These are phyloP conservation scores for Molossus molossus DNA, from an alignment of 2,797 vertebrate species.

Conservation along the genomic window DNA sequence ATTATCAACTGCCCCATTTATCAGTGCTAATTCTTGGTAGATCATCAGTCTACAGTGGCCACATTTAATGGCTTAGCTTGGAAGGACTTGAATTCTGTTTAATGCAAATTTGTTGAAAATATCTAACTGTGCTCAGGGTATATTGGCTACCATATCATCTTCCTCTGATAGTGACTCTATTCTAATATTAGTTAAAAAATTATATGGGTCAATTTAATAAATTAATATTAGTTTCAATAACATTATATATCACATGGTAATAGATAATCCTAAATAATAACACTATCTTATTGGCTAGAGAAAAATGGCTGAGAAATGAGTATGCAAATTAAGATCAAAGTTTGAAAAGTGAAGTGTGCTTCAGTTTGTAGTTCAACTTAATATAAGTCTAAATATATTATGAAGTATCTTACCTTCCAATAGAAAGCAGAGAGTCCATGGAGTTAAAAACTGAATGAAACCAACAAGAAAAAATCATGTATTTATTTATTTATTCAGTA, in stretches of 20 bases:
- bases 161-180: not conserved
- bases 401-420: not conserved
- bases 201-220: not conserved
- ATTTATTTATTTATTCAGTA: not conserved
- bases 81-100: constrained; percentile 19
- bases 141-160: not conserved
- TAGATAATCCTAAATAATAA: not conserved
- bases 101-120: not conserved
- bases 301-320: not conserved
- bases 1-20: not conserved
- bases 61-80: not conserved
- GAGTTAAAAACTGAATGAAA: not conserved
- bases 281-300: not conserved
- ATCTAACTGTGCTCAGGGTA: not conserved
- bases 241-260: not conserved
- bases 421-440: not conserved
- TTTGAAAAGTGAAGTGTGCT: not conserved
- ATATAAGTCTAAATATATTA: not conserved
- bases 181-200: constrained; percentile 5
- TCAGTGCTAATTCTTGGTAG: not conserved
- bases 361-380: not conserved
- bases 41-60: not conserved
- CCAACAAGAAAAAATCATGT: not conserved
- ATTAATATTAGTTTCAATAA: not conserved
- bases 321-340: not conserved